These are phyloP conservation scores for Pseudochirops corinnae DNA, from an alignment of 2,797 vertebrate species.

Conservation along the genomic window DNA sequence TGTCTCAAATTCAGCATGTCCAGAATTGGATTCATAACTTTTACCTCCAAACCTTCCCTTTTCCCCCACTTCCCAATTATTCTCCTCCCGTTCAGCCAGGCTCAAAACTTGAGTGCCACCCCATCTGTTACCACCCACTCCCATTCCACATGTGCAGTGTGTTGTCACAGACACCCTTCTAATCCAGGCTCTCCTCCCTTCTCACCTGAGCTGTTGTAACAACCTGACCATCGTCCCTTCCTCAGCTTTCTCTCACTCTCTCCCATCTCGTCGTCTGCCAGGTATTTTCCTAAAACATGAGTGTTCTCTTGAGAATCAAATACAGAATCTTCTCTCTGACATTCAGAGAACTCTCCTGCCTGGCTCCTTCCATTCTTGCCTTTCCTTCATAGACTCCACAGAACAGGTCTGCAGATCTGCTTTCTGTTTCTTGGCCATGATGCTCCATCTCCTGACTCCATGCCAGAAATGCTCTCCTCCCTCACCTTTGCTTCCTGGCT, in stretches of 20 bases:
- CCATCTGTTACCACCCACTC: no score
- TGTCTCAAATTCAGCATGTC: not conserved
- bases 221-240: not conserved
- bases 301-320: no score
- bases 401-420: not conserved
- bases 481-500: not conserved
- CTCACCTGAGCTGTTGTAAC: not conserved
- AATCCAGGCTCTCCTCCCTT: not conserved
- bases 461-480: not conserved
- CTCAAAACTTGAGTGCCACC: not conserved
- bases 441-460: not conserved
- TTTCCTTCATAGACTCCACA: not conserved
- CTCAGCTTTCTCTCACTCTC: not conserved
- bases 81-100: not conserved
- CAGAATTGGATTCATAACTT: not conserved
- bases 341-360: not conserved
- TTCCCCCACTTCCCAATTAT: not conserved
- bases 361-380: not conserved
- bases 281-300: not conserved
- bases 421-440: not conserved
- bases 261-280: not conserved
- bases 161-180: not conserved
- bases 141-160: not conserved
- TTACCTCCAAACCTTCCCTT: not conserved
- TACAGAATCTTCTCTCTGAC: not conserved